Evolutionary conservation across 2,797 vertebrate species (phyloP).

Genomic region (Hafferia zeledoni): DNA sequence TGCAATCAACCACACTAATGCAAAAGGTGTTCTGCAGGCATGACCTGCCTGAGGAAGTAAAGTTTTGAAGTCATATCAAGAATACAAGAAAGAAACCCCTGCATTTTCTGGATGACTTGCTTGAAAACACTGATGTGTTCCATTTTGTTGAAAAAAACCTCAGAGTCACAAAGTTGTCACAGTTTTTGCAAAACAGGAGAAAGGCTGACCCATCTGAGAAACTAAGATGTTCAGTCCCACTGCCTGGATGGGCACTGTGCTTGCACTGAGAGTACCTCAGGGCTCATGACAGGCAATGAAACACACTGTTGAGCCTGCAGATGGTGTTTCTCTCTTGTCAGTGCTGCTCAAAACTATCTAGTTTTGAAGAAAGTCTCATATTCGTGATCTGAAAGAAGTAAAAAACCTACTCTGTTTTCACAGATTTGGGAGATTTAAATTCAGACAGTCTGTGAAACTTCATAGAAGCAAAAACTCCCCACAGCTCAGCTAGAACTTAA

Average conservation of each 20-base stretch:
- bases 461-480: neutral
- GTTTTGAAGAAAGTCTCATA: neutral
- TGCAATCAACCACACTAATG: neutral
- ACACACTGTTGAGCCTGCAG: neutral
- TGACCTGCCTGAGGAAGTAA: neutral
- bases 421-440: conserved; percentile 13
- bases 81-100: neutral
- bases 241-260: neutral
- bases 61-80: neutral
- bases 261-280: neutral
- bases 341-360: neutral
- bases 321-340: neutral
- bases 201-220: neutral
- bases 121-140: neutral
- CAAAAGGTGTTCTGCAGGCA: neutral
- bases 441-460: neutral
- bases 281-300: neutral
- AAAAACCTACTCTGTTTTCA: neutral
- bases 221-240: neutral
- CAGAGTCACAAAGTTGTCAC: neutral
- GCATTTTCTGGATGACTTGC: neutral
- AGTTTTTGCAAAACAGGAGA: neutral
- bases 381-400: neutral
- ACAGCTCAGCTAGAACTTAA: conserved; percentile 28
- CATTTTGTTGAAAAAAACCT: neutral